Conservation (phyloP, 1,140 invertebrate species). For the Calliopsis andreniformis region DNA sequence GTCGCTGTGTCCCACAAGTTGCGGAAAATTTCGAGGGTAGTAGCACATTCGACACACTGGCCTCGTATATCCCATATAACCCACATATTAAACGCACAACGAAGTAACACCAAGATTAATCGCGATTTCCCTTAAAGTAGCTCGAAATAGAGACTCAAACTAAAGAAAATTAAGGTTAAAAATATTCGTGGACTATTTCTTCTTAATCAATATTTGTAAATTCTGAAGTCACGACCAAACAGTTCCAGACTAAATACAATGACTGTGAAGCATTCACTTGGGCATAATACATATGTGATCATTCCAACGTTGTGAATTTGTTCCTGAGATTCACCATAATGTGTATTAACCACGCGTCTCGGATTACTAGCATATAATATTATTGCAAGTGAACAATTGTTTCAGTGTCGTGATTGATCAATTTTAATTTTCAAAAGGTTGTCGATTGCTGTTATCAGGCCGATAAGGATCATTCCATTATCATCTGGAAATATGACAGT, state of each 20-base stretch:
- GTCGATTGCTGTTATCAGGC: neutral
- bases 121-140: neutral
- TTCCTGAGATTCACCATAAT: neutral
- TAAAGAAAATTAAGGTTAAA: neutral
- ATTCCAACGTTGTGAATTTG: neutral
- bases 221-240: neutral
- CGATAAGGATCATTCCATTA: neutral
- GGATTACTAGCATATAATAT: neutral
- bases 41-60: constrained; percentile 36
- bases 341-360: neutral
- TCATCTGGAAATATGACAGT: constrained; percentile 7
- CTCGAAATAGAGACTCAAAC: neutral
- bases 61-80: constrained; percentile 6
- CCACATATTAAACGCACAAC: constrained; percentile 28
- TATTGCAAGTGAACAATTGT: neutral
- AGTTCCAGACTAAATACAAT: neutral
- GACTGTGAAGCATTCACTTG: neutral
- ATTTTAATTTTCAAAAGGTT: neutral
- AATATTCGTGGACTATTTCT: neutral
- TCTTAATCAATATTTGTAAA: constrained; percentile 22
- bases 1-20: constrained; percentile 22
- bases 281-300: neutral
- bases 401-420: constrained; percentile 1
- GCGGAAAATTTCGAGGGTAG: constrained; percentile 29
- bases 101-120: neutral